These are phyloP conservation scores for Lordiphosa collinella DNA, from an alignment of 1,140 invertebrate genomes.

Conservation along the genomic window DNA sequence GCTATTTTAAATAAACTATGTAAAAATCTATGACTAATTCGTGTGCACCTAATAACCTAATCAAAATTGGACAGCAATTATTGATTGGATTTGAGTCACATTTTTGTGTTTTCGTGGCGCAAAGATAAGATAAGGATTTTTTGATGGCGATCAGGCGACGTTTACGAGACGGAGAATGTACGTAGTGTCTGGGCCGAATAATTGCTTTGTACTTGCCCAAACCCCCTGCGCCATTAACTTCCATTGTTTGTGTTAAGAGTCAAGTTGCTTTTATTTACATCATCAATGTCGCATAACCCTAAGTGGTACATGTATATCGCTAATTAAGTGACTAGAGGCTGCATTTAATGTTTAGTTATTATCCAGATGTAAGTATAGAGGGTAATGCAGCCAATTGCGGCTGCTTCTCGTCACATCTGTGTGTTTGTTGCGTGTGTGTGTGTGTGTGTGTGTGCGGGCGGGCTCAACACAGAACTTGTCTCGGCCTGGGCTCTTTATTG, in stretches of 20 bases:
- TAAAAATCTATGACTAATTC: conserved; percentile 63
- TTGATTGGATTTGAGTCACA: conserved; percentile 30
- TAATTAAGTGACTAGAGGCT: conserved; percentile 49
- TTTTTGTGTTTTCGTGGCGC: conserved; percentile 1
- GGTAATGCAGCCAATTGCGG: conserved; percentile 25
- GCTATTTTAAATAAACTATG: conserved; percentile 71
- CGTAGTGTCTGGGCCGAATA: conserved; percentile 12
- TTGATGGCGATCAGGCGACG: conserved; percentile 48
- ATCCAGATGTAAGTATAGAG: conserved; percentile 20
- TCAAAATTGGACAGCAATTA: conserved; percentile 28
- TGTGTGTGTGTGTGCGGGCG: conserved; percentile 8
- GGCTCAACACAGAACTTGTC: background rate
- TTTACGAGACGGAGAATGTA: conserved; percentile 6
- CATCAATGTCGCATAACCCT: conserved; percentile 37
- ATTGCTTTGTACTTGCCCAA: conserved; percentile 54
- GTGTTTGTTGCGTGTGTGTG: background rate
- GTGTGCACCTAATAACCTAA: conserved; percentile 13
- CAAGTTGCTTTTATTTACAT: conserved; percentile 40
- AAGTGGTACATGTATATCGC: conserved; percentile 16
- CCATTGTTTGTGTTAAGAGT: conserved; percentile 16
- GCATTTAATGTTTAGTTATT: conserved; percentile 30
- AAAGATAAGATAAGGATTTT: conserved; percentile 35
- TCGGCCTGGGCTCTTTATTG: conserved; percentile 18
- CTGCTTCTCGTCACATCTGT: conserved; percentile 10
- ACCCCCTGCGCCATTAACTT: conserved; percentile 18